Percentiles rank a stretch among this genome's conserved stretches.
phyloP scores from a whole-genome alignment of 1,140 invertebrate genomes.

The Sogatella furcifera region DNA sequence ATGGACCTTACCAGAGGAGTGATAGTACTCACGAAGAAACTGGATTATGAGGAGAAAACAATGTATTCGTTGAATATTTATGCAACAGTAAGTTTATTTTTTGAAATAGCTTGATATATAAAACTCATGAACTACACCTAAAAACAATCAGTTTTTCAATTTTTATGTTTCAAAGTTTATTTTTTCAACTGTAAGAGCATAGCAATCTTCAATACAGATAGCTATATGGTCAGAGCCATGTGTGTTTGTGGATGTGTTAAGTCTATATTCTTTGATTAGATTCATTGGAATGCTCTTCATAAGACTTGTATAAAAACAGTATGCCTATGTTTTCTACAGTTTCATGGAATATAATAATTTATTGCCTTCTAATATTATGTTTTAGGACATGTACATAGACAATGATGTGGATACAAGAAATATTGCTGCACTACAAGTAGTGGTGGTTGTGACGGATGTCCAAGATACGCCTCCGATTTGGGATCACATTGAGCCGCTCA shows the following conservation, averaged over 20 bases:
- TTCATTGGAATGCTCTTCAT: too few species aligned
- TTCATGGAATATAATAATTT: too few species aligned
- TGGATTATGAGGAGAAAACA: slow-evolving; percentile 77
- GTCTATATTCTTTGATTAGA: too few species aligned
- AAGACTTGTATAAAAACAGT: neutral
- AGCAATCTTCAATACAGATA: too few species aligned
- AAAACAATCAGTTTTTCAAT: too few species aligned
- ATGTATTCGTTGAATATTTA: slow-evolving; percentile 72
- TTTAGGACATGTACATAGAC: slow-evolving; percentile 73
- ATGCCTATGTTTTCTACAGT: neutral
- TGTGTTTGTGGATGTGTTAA: too few species aligned
- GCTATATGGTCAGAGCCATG: too few species aligned
- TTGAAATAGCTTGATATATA: too few species aligned
- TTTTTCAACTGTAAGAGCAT: too few species aligned
- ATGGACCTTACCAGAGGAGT: slow-evolving; percentile 26
- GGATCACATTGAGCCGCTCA: slow-evolving; percentile 53
- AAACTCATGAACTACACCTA: too few species aligned
- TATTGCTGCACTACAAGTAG: slow-evolving; percentile 65
- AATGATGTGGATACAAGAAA: slow-evolving; percentile 69
- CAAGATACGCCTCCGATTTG: slow-evolving; percentile 81
- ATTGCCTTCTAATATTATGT: too few species aligned
- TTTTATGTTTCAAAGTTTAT: too few species aligned
- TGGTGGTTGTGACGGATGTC: slow-evolving; percentile 71
- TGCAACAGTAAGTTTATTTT: slow-evolving; percentile 54
- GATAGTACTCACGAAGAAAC: slow-evolving; percentile 33